Base-by-base conservation (phyloP, 2,797 vertebrate genomes). In the Lepilemur ruficaudatus region DNA sequence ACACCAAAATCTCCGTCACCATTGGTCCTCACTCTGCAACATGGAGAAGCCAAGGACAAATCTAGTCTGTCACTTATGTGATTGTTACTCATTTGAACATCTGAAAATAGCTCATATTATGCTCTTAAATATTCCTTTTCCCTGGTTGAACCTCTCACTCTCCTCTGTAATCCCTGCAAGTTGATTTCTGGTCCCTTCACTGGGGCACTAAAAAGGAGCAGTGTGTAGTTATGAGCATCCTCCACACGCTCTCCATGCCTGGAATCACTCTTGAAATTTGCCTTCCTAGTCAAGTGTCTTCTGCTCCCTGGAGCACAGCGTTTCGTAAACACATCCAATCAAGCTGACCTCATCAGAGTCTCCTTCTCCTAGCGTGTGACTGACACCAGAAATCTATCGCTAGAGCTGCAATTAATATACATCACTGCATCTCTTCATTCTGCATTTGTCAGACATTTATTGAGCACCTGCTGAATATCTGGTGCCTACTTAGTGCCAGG, bases 361-460 rank as follows among this genome's bases (percentile, higher is more conserved):
- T 23, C 78, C 32, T 65, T 55, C 55, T 86, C 59, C 61, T 43
- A 28, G 55, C 0, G 2, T 3, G 4, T 70, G 23, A 48, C 28
- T 1, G 5, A 38, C 30, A 6, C 2, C 38, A 48, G 69, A 73
- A 67, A 28, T 5, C 25, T 35, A 46, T 10, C 1, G 0, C 13
- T 52, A 82, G 67, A 67, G 25, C 76, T 73, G 13, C 52, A 30
- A 72, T 30, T 48, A 38, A 72, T 48, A 28, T 2, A 30, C 22
- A 2, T 67, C 20, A 28, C 15, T 6, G 4, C 25, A 25, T 46
- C 20, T 18, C 1, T 48, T 38, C 35, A 46, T 28, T 72, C 0
- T 0, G 13, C 41, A 17, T 20, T 32, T n/a, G 22, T 46, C 25
- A 17, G 25, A 41, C 14, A 7, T 70, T 83, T 78, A 50, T 0